These are phyloP conservation scores for Narcine bancroftii DNA, from an alignment of 2,113 vertebrate genomes.

Conservation along the genomic window DNA sequence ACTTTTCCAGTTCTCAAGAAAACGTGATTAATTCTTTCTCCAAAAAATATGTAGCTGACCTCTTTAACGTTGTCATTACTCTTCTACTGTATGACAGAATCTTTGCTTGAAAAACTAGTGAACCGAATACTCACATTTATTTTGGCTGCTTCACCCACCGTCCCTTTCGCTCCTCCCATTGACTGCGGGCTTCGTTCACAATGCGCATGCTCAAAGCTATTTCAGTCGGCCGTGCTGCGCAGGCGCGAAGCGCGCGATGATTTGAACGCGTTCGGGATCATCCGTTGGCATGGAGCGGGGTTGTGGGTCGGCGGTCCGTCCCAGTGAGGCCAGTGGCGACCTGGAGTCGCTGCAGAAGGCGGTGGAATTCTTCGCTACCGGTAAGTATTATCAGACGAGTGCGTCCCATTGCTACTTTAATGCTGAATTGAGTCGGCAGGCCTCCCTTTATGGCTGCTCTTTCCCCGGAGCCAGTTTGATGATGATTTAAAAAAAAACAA, in stretches of 20 bases:
- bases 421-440: background rate
- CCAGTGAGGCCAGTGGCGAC: background rate
- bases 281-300: background rate
- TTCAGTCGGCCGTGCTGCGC: background rate
- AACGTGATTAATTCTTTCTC: too few species aligned
- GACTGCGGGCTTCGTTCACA: background rate
- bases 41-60: too few species aligned
- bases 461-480: background rate
- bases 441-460: background rate
- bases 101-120: too few species aligned
- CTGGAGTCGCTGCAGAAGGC: background rate
- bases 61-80: too few species aligned
- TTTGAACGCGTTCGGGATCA: background rate
- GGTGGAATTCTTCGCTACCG: background rate
- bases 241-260: background rate
- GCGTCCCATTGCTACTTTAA: too few species aligned
- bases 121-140: too few species aligned
- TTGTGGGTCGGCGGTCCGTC: background rate
- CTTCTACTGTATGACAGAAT: too few species aligned
- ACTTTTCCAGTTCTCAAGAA: too few species aligned
- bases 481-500: background rate
- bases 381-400: background rate
- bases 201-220: background rate
- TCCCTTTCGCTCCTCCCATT: background rate
- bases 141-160: background rate